Conservation (phyloP, 2,797 vertebrate genomes). For the Spinus olivaceus region DNA sequence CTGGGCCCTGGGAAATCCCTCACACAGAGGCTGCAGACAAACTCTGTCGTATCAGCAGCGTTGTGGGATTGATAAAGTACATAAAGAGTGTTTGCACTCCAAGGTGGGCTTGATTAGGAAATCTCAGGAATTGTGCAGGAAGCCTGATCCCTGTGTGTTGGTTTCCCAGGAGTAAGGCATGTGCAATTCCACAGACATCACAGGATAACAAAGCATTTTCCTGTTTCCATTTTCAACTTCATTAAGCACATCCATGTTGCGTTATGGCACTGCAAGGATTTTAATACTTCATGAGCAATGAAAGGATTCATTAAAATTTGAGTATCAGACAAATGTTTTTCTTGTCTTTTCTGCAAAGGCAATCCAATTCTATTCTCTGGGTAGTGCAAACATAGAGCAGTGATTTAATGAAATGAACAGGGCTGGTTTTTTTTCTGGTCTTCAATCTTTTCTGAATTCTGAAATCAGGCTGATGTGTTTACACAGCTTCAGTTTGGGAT, state of each 20-base stretch:
- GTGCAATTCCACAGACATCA: not conserved
- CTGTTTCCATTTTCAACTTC: not conserved
- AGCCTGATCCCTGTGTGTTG: not conserved
- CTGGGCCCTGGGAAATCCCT: not conserved
- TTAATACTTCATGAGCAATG: not conserved
- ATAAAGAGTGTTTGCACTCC: not conserved
- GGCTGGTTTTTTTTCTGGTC: not conserved
- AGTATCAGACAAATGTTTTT: not conserved
- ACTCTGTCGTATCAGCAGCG: fast-evolving
- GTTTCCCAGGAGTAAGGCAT: not conserved
- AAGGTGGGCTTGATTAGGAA: not conserved
- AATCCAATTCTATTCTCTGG: not conserved
- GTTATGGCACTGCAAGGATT: not conserved
- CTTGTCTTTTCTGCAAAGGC: not conserved
- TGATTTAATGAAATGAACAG: not conserved
- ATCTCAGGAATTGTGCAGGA: not conserved
- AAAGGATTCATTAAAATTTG: not conserved
- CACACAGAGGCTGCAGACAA: not conserved
- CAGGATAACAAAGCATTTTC: not conserved
- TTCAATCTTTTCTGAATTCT: not conserved
- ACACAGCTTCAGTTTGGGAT: not conserved
- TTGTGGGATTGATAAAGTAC: not conserved
- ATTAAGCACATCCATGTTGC: not conserved
- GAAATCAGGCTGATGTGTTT: not conserved
- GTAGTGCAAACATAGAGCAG: not conserved